A percentile compares a stretch with the other conserved stretches of the same genome.
Conservation (phyloP, 2,797 vertebrate genomes). For the Taenioides sp. region DNA sequence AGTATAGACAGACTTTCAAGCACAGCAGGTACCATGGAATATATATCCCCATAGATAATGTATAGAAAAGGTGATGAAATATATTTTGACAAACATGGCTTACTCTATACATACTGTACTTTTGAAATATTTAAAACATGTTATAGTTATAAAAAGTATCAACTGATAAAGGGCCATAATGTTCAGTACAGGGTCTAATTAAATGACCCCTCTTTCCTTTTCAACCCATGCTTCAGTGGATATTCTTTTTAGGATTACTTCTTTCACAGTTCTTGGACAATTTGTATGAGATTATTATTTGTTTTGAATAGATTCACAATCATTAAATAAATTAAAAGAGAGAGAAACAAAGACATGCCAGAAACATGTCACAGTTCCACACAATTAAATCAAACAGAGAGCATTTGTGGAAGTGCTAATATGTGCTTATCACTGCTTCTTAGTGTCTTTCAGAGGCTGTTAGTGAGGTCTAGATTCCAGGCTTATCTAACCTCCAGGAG, state of each 20-base stretch:
- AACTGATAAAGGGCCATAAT: too few species aligned
- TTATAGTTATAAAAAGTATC: too few species aligned
- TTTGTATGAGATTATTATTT: neutral
- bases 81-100: too few species aligned
- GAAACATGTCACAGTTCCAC: constrained; percentile 25
- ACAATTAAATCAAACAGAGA: constrained; percentile 48
- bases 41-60: neutral
- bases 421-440: constrained; percentile 54
- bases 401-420: constrained; percentile 46
- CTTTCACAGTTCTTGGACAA: neutral
- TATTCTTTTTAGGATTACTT: neutral
- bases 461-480: constrained; percentile 44
- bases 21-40: constrained; percentile 7
- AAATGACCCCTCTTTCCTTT: too few species aligned
- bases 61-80: too few species aligned
- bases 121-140: too few species aligned
- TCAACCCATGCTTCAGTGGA: too few species aligned
- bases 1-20: neutral
- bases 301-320: neutral
- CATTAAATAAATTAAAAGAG: constrained; percentile 10
- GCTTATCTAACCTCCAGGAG: constrained; percentile 56
- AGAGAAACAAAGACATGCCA: constrained; percentile 18
- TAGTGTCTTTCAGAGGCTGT: constrained; percentile 48
- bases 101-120: too few species aligned
- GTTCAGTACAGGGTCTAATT: too few species aligned